These are phyloP conservation scores for Colossoma macropomum DNA, from an alignment of 2,113 vertebrate genomes.

Conservation along the genomic window DNA sequence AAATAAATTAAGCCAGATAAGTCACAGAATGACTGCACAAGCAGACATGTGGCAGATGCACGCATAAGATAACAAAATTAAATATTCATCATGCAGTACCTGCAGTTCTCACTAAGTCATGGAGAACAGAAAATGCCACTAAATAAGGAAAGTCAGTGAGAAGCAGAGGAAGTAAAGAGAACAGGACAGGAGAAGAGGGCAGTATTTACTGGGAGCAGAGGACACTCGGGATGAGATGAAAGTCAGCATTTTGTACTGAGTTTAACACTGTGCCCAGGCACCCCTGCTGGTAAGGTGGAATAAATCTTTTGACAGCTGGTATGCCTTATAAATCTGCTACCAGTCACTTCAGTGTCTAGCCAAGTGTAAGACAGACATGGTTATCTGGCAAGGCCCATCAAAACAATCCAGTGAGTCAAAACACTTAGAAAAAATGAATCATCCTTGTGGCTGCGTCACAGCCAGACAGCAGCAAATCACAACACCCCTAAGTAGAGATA, in stretches of 20 bases:
- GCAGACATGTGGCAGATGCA: conserved; percentile 14
- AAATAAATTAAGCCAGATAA: neutral
- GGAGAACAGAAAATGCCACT: conserved; percentile 9
- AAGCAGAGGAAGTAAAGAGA: conserved; percentile 2
- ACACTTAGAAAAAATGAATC: conserved; percentile 38
- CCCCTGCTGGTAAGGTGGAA: conserved; percentile 1
- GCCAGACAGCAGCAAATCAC: conserved; percentile 24
- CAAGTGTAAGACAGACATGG: conserved; percentile 9
- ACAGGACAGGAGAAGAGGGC: neutral
- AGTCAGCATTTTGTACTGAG: conserved; percentile 13
- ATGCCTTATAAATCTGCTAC: conserved; percentile 31
- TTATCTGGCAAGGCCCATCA: conserved; percentile 36
- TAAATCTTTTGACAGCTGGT: conserved; percentile 38
- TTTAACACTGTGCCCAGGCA: neutral
- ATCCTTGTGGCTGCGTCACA: conserved; percentile 19
- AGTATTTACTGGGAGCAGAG: conserved; percentile 3
- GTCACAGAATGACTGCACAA: neutral
- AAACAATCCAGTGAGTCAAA: conserved; percentile 28
- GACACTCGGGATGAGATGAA: conserved; percentile 3
- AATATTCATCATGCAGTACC: conserved; percentile 64
- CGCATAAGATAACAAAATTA: conserved; percentile 46
- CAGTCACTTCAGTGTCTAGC: conserved; percentile 21
- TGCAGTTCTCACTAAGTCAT: conserved; percentile 16
- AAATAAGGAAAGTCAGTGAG: neutral
- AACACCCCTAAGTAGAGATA: conserved; percentile 14